Evolutionary conservation across 2,113 vertebrate species (phyloP), one percentile per base, ranked within the genome.

Genomic region (Platysternon megacephalum): DNA sequence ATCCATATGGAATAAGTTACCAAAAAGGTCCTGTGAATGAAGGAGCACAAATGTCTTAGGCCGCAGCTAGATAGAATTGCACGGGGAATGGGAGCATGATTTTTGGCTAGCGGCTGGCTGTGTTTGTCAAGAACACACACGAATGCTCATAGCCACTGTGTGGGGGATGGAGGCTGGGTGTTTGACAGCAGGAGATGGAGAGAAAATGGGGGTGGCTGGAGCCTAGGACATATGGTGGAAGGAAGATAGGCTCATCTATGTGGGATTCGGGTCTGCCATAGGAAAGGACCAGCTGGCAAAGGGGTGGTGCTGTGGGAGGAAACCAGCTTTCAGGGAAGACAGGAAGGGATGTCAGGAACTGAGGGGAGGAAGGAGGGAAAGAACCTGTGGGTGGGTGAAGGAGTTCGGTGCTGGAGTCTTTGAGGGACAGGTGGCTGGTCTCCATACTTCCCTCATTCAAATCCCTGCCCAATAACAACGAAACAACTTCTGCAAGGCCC

Each of bases 1-100:
- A 86, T 95, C 95, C 93, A 91, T 53, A 52, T 95, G 86, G 97
- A 95, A 87, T 74, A 82, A n/a, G 82, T 97, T 97, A 91, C 6
- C 44, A 56, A 79, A 84, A 87, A 13, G 53, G 80, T 89, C 89
- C 87, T 2, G 10, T 88, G 88, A 79, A 85, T 52, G 42, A 26
- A 79, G 86, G 85, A 46, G 48, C 35, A 76, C 44, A 74, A 83
- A 32, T 8, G 7, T 74, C 49, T 89, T 84, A 80, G 80, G 91
- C 76, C 80, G 51, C 13, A 51, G 6, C 39, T 46, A 46, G 28
- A 32, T 1, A 35, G 87, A 95, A 53, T 51, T 65, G 49, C 56
- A 55, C 65, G n/a, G 74, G 78, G 83, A 94, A 49, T 1, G 42
- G 0, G 0, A 44, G 5, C 56, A 12, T 81, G 84, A 7, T 51